A percentile compares a stretch with the other conserved stretches of the same genome.
These are phyloP conservation scores for Trissolcus basalis DNA, from an alignment of 1,140 invertebrate genomes.

Conservation along the genomic window DNA sequence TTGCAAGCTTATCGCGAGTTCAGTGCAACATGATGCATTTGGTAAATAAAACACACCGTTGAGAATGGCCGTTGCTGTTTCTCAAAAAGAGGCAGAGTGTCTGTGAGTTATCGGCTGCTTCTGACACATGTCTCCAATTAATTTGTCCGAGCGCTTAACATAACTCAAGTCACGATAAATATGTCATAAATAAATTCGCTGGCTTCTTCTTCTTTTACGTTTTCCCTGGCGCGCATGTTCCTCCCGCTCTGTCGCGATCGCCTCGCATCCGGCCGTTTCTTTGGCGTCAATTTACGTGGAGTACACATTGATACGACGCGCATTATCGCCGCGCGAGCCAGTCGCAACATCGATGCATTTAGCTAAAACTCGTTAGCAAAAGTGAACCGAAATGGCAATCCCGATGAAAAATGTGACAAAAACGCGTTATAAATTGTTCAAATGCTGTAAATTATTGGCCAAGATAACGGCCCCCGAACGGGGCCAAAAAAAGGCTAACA, in stretches of 20 bases:
- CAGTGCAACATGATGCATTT: too few relatives aligned
- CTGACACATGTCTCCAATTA: slow-evolving; percentile 64
- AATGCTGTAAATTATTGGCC: slow-evolving; percentile 41
- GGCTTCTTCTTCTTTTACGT: slow-evolving; percentile 43
- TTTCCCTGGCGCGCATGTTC: slow-evolving; percentile 10
- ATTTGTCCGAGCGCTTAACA: slow-evolving; percentile 62
- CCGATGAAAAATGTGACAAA: slow-evolving; percentile 52
- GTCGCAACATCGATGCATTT: slow-evolving; percentile 57
- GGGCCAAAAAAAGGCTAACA: slow-evolving; percentile 4
- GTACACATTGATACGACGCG: slow-evolving; percentile 55
- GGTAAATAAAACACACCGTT: too few relatives aligned
- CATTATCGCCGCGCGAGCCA: slow-evolving; percentile 55
- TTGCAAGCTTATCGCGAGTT: too few relatives aligned
- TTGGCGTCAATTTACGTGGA: slow-evolving; percentile 55
- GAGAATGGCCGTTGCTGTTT: slow-evolving; percentile 25
- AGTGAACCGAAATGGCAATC: slow-evolving; percentile 52
- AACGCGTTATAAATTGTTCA: slow-evolving; percentile 54
- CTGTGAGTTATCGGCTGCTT: slow-evolving; percentile 49
- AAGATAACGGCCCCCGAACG: slow-evolving; percentile 28
- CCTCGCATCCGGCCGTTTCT: slow-evolving; percentile 34
- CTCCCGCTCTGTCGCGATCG: slow-evolving; percentile 32
- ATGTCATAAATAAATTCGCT: slow-evolving; percentile 60
- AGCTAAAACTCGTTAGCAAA: slow-evolving; percentile 57
- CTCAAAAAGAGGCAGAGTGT: slow-evolving; percentile 19
- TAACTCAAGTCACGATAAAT: slow-evolving; percentile 61